Evolutionary conservation across 2,113 vertebrate genomes (phyloP), one percentile per base, ranked within the genome.

Genomic region (Nycticebus coucang): DNA sequence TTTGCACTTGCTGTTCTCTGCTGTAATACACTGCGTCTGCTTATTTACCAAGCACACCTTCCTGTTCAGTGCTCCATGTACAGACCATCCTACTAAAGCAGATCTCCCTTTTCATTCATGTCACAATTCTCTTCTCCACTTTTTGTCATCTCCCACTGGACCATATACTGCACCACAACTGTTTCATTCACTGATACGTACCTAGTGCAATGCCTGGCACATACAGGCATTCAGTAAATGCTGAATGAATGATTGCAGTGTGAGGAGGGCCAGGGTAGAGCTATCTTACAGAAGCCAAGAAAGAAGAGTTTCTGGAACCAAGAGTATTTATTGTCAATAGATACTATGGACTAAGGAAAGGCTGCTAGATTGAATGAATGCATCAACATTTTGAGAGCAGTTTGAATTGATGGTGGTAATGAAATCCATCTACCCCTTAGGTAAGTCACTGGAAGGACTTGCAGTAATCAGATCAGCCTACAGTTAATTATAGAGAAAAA

Each of bases 251-350:
- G 30, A 68, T 13, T 59, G 12, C 80, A 9, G 17, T 74, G 35
- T 45, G 83, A 92, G n/a, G 37, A 72, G 41, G 11, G 2, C 11
- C 53, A 86, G 24, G 7, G 18, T 30, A 60, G 17, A n/a, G 5
- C 35, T 35, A 75, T 89, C 71, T 93, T 75, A 80, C 2, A 0
- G 7, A 88, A 57, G 50, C 50, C 22, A 75, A 93, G 45, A 30
- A 92, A 55, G 57, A 30, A 55, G 55, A 74, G 37, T 60, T 91
- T 91, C 78, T 93, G 78, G 50, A 88, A 93, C 50, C 82, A 55
- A 82, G 53, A 69, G 37, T 93, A 75, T 75, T 86, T 41, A 41
- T 41, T 41, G n/a, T 72, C 60, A 77, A 50, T 41, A 69, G 64
- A 50, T 55, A 12, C 53, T 72, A 68, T 2, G 0, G 22, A 79